Evolutionary conservation across 2,888 invertebrate genomes (phyloP).

Genomic region (Oscheius sp.): DNA sequence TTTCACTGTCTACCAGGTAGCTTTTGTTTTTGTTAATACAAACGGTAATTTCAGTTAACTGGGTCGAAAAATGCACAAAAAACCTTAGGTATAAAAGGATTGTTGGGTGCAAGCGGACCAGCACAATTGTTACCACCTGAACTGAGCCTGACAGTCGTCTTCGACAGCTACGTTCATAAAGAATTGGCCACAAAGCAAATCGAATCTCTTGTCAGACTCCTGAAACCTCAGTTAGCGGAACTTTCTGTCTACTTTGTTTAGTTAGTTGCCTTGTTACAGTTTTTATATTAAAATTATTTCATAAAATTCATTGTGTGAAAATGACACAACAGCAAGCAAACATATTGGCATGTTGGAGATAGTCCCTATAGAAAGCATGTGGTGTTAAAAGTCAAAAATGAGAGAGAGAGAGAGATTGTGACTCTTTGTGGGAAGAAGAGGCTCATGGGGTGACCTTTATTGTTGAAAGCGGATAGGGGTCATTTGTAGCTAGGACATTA

Average conservation of each 20-base stretch:
- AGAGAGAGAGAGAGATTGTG: constrained; percentile 14
- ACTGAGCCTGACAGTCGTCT: constrained; percentile 9
- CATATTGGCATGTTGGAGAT: constrained; percentile 29
- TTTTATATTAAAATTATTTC: too few species aligned
- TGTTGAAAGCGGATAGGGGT: constrained; percentile 24
- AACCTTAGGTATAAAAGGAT: neutral
- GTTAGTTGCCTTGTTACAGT: neutral
- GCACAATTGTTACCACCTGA: neutral
- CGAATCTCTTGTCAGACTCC: neutral
- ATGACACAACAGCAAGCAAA: constrained; percentile 33
- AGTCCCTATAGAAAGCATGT: constrained; percentile 25
- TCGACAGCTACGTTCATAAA: constrained; percentile 25
- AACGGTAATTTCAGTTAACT: constrained; percentile 5
- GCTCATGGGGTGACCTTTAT: constrained; percentile 7
- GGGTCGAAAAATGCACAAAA: neutral
- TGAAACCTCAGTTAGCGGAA: neutral
- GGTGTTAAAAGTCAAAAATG: neutral
- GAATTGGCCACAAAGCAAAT: constrained; percentile 31
- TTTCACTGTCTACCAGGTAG: constrained; percentile 27
- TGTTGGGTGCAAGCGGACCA: neutral
- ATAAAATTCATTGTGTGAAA: constrained; percentile 21
- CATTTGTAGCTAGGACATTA: constrained; percentile 5
- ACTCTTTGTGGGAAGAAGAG: neutral
- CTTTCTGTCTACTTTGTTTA: neutral
- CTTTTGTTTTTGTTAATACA: neutral